Percentiles rank a stretch among this genome's conserved stretches.
Evolutionary conservation across 1,140 invertebrate species (phyloP).

Genomic region (Orius laevigatus): DNA sequence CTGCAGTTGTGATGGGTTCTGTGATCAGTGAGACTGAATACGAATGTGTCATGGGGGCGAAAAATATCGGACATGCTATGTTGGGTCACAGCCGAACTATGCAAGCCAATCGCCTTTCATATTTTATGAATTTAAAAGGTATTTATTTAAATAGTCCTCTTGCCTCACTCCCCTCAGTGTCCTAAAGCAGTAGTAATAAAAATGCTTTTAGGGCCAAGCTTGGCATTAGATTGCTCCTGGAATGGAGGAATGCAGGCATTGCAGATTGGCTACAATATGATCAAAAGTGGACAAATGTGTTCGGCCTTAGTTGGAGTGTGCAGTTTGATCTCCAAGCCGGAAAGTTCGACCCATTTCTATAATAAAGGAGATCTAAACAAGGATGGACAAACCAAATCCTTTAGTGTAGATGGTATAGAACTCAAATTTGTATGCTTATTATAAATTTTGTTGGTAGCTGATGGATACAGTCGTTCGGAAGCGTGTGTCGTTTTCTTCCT

Average conservation of each 20-base stretch:
- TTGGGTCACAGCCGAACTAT: conserved; percentile 47
- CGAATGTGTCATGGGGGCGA: neutral
- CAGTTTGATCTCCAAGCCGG: conserved; percentile 43
- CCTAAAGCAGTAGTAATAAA: too few relatives aligned
- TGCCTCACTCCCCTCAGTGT: too few relatives aligned
- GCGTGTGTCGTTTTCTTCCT: conserved; percentile 33
- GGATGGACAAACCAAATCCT: conserved; percentile 51
- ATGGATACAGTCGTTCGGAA: conserved; percentile 20
- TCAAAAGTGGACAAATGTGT: conserved; percentile 45
- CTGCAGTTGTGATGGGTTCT: conserved; percentile 37
- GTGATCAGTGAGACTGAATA: conserved; percentile 18
- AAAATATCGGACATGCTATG: conserved; percentile 32
- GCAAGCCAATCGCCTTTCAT: conserved; percentile 39
- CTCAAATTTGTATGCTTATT: conserved; percentile 8
- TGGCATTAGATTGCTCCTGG: conserved; percentile 52
- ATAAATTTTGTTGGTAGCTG: conserved; percentile 7
- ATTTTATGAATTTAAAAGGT: conserved; percentile 3
- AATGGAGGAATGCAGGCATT: conserved; percentile 49
- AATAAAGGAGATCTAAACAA: conserved; percentile 41
- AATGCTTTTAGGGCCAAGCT: conserved; percentile 41
- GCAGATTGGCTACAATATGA: conserved; percentile 40
- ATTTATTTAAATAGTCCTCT: neutral
- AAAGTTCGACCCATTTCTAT: conserved; percentile 39
- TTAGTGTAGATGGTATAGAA: conserved; percentile 50
- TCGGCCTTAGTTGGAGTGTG: conserved; percentile 51